These are phyloP conservation scores for Varroa destructor DNA, from an alignment of 1,140 invertebrate species.

Conservation along the genomic window DNA sequence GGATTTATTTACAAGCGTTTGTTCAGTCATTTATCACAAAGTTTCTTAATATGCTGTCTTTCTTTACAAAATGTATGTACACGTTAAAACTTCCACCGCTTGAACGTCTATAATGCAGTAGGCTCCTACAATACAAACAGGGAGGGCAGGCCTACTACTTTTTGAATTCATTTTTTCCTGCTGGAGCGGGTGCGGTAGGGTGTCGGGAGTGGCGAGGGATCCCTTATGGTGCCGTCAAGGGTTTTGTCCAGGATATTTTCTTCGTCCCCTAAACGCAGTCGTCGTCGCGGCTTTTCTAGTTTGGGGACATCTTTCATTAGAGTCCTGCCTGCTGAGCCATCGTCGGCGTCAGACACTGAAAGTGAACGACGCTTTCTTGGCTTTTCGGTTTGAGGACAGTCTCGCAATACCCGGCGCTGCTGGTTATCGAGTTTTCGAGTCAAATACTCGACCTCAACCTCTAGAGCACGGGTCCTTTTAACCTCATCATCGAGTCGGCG, in stretches of 20 bases:
- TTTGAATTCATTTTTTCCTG: too few relatives aligned
- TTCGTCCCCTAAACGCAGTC: background rate
- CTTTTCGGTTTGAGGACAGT: slow-evolving; percentile 7
- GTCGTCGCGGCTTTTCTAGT: slow-evolving; percentile 4
- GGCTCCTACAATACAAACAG: too few relatives aligned
- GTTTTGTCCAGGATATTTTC: slow-evolving; percentile 22
- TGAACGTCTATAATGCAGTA: too few relatives aligned
- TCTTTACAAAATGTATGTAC: too few relatives aligned
- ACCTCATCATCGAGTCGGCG: background rate
- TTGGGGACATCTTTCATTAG: background rate
- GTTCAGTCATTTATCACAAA: too few relatives aligned
- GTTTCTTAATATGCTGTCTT: too few relatives aligned
- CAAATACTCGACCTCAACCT: slow-evolving; percentile 23
- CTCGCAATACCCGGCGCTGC: background rate
- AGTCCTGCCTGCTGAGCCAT: too few relatives aligned
- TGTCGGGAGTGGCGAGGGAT: background rate
- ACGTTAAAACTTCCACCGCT: too few relatives aligned
- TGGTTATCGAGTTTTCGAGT: slow-evolving; percentile 7
- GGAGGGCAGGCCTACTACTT: too few relatives aligned
- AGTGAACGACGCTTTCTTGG: background rate
- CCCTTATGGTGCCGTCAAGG: background rate
- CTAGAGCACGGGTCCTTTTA: background rate
- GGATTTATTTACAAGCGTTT: too few relatives aligned
- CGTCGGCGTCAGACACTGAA: slow-evolving; percentile 7
- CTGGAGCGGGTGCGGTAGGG: slow-evolving; percentile 8